Conservation (phyloP, 2,888 invertebrate genomes). For the Megaustenia siamemsis region DNA sequence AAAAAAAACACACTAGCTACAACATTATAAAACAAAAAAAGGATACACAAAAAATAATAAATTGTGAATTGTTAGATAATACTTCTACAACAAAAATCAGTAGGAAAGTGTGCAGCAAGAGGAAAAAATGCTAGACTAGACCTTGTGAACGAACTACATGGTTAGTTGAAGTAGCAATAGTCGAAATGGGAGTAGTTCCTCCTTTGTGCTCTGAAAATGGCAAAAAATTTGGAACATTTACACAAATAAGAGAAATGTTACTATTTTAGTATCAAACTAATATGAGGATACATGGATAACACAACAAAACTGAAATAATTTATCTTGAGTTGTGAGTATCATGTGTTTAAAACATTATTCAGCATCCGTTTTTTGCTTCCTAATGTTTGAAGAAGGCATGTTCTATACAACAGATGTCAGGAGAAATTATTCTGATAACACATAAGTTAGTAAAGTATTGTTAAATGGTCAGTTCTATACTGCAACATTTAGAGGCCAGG, state of each 20-base stretch:
- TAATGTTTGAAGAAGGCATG: too few species aligned
- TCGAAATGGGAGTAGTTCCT: slow-evolving; percentile 47
- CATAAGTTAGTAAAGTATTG: too few species aligned
- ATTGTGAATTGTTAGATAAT: background rate
- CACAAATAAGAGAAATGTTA: background rate
- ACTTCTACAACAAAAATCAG: background rate
- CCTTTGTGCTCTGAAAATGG: slow-evolving; percentile 54
- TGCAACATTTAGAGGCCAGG: too few species aligned
- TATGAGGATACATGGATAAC: background rate
- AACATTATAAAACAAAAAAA: background rate
- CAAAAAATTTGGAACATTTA: slow-evolving; percentile 26
- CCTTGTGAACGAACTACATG: slow-evolving; percentile 49
- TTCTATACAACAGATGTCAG: too few species aligned
- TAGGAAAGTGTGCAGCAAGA: background rate
- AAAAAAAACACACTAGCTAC: background rate
- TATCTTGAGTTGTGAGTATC: background rate
- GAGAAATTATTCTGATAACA: too few species aligned
- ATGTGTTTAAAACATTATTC: too few species aligned
- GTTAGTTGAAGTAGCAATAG: slow-evolving; percentile 55
- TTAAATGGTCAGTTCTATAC: too few species aligned
- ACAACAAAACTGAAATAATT: background rate
- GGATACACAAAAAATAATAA: background rate
- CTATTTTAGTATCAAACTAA: background rate
- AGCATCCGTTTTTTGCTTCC: too few species aligned
- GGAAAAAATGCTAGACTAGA: slow-evolving; percentile 36